Evolutionary conservation across 2,113 vertebrate species (phyloP), one percentile per base, ranked within the genome.

Genomic region (Xiphophorus maculatus): DNA sequence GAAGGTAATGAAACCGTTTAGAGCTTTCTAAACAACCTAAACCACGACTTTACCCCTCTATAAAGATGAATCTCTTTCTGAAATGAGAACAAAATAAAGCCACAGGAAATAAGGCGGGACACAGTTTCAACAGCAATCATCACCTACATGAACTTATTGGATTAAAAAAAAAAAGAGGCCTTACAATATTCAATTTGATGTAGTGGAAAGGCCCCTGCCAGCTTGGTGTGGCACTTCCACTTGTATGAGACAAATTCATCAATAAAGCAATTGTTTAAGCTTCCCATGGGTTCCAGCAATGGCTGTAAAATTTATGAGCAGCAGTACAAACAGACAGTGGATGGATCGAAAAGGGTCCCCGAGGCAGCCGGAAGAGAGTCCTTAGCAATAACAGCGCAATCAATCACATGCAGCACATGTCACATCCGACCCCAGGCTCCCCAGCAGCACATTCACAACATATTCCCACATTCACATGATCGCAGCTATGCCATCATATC

Each of bases 331-430:
- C 91, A 93, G 93, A 94, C 87, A 94, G 90, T 83, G 89, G 90
- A 94, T 93, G 91, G 93, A 94, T 94, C 86, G 93, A 89, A 92
- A 90, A 89, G 90, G 91, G 89, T 93, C 92, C 93, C 88, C 54
- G 81, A 93, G 94, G 93, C 93, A 84, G 89, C 90, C 87, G 88
- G 93, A 95, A 93, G 88, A 94, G 90, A 93, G 94, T 94, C 94
- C 93, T 95, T 94, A 95, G 94, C 94, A 95, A 94, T 95, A 95
- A 94, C 94, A 94, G 93, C 92, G 93, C 93, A 95, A 95, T 95
- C 94, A 94, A 95, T 95, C 94, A 94, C 91, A 83, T 81, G 85
- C 90, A 85, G 74, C 85, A 84, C 87, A 88, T 83, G 90, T 93
- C 93, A 92, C 81, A 85, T 90, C 82, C 88, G 73, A 85, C 80